A percentile compares a stretch with the other conserved stretches of the same genome.
phyloP scores from a whole-genome alignment of 2,113 vertebrate species.

The Colaptes auratus region DNA sequence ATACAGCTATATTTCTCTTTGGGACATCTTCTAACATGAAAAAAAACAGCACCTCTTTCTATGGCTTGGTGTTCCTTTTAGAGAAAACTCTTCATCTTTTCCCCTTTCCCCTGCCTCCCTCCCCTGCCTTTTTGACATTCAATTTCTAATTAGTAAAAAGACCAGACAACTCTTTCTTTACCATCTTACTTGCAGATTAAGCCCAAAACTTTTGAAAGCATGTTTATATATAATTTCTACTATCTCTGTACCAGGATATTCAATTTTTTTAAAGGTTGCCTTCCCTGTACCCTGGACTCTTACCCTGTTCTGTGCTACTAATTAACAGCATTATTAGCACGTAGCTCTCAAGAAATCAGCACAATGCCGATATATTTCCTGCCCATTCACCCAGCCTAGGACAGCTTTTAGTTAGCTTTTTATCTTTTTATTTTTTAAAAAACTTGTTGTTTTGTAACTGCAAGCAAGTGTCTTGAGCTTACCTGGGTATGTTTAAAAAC shows the following conservation, averaged over 20 bases:
- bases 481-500: constrained; percentile 90
- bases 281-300: neutral
- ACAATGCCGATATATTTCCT: neutral
- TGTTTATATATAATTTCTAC: neutral
- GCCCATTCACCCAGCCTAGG: neutral
- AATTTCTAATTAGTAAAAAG: neutral
- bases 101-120: no score
- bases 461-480: constrained; percentile 40
- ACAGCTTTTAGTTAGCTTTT: neutral
- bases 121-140: neutral
- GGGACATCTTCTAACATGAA: neutral
- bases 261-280: neutral
- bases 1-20: neutral
- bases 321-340: neutral
- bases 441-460: neutral
- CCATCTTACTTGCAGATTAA: neutral
- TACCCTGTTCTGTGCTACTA: neutral
- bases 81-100: neutral
- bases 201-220: neutral
- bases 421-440: no score
- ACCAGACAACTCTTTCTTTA: neutral
- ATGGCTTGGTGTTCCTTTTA: neutral
- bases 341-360: neutral
- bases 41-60: neutral
- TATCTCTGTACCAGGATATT: neutral